phyloP scores from a whole-genome alignment of 2,888 invertebrate species.

The Pimpla rufipes region DNA sequence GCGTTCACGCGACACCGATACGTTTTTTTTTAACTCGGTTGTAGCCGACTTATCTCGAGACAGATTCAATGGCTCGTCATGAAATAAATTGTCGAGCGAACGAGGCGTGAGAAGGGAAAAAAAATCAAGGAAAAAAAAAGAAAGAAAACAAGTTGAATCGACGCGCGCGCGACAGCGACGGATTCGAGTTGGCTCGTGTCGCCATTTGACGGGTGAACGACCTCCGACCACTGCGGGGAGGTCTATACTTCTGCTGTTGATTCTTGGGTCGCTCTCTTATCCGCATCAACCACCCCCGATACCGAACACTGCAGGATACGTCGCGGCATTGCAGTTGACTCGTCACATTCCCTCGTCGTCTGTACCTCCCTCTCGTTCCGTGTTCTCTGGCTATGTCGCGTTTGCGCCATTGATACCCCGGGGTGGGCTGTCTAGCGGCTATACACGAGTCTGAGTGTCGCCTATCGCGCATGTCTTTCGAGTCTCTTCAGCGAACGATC shows the following conservation, averaged over 20 bases:
- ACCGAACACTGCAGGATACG: constrained; percentile 48
- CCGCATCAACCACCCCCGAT: constrained; percentile 57
- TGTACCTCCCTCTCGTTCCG: constrained; percentile 13
- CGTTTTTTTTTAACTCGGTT: background rate
- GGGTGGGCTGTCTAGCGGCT: background rate
- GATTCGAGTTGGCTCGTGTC: constrained; percentile 63
- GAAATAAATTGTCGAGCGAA: constrained; percentile 48
- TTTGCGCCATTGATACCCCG: background rate
- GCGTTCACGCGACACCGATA: background rate
- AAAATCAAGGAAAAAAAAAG: constrained; percentile 8
- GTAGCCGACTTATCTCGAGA: background rate
- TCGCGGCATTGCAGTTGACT: constrained; percentile 52
- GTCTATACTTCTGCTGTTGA: constrained; percentile 48
- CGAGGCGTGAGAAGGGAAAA: constrained; percentile 26
- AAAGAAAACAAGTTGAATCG: constrained; percentile 51
- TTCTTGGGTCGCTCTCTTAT: constrained; percentile 26
- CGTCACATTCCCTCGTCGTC: constrained; percentile 20
- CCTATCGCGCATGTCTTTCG: background rate
- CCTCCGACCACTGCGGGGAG: constrained; percentile 31
- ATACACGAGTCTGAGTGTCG: background rate
- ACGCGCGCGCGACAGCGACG: constrained; percentile 59
- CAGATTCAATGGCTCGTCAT: constrained; percentile 31
- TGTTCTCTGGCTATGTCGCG: constrained; percentile 1
- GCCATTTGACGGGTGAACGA: constrained; percentile 69
- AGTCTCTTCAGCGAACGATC: constrained; percentile 13